Evolutionary conservation across 2,113 vertebrate species (phyloP).

Genomic region (Strigops habroptila): DNA sequence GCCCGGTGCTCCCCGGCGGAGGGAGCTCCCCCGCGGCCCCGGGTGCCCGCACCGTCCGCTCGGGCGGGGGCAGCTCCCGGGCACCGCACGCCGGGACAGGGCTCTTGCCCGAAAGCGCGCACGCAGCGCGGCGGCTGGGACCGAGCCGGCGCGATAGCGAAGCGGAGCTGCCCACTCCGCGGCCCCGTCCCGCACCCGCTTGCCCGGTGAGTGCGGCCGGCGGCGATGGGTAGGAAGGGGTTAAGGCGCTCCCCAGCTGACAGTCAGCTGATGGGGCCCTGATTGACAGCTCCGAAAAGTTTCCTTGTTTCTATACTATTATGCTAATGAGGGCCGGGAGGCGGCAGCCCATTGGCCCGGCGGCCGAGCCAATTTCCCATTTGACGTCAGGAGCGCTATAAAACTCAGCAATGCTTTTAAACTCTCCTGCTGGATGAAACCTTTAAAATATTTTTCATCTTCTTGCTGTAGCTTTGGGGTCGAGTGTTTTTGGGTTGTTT

Average conservation of each 20-base stretch:
- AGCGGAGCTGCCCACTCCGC: not conserved
- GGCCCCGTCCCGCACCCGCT: not conserved
- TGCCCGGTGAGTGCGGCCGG: not conserved
- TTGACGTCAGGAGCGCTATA: conserved; percentile 94
- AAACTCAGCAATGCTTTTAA: conserved; percentile 97
- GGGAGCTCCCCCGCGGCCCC: not conserved
- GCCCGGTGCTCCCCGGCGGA: not conserved
- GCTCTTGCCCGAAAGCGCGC: not conserved
- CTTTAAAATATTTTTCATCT: conserved; percentile 84
- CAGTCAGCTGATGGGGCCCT: conserved; percentile 90
- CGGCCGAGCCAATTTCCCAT: conserved; percentile 84
- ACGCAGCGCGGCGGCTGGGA: not conserved
- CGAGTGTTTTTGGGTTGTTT: not conserved
- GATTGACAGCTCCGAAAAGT: conserved; percentile 91
- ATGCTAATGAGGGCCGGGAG: conserved; percentile 86
- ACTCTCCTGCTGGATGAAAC: conserved; percentile 92
- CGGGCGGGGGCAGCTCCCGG: not conserved
- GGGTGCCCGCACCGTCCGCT: not conserved
- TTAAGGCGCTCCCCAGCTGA: conserved; percentile 81
- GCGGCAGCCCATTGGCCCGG: conserved; percentile 83
- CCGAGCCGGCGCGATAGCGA: not conserved
- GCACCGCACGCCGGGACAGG: not conserved
- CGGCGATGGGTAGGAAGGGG: conserved; percentile 46
- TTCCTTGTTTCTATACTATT: conserved; percentile 86
- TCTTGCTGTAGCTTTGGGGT: conserved; percentile 62